These are phyloP conservation scores for Burhinus bistriatus DNA, from an alignment of 2,113 vertebrate species.

Conservation along the genomic window DNA sequence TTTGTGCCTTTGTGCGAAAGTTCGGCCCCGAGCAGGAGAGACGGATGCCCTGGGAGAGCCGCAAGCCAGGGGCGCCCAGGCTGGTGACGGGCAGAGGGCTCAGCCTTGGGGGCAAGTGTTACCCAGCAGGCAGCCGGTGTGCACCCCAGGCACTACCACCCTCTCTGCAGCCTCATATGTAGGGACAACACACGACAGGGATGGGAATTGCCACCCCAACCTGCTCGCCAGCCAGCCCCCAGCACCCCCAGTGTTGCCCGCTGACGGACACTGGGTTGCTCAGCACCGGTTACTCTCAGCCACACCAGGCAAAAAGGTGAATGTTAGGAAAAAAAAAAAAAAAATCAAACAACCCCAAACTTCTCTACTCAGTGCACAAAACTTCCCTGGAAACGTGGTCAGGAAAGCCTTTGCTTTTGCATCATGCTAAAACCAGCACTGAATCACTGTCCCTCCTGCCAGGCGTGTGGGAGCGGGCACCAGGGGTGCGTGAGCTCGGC, in stretches of 20 bases:
- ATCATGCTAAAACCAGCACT: accelerated
- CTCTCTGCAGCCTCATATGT: accelerated
- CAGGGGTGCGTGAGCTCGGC: accelerated
- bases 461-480: accelerated
- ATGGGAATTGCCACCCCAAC: neutral
- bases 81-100: neutral
- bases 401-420: neutral
- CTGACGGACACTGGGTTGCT: accelerated
- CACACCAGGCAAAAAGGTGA: neutral
- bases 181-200: neutral
- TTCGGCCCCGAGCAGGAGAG: accelerated
- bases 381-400: neutral
- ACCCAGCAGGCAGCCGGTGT: accelerated
- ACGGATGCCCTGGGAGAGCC: neutral
- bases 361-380: accelerated
- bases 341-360: neutral
- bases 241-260: neutral
- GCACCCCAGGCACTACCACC: accelerated
- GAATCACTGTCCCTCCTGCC: neutral
- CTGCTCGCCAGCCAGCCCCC: neutral
- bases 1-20: neutral
- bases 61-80: accelerated
- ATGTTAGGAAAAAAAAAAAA: neutral
- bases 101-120: neutral
- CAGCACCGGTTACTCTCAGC: accelerated